These are phyloP conservation scores for Misgurnus mizolepis DNA, from an alignment of 2,113 vertebrate species.

Conservation along the genomic window DNA sequence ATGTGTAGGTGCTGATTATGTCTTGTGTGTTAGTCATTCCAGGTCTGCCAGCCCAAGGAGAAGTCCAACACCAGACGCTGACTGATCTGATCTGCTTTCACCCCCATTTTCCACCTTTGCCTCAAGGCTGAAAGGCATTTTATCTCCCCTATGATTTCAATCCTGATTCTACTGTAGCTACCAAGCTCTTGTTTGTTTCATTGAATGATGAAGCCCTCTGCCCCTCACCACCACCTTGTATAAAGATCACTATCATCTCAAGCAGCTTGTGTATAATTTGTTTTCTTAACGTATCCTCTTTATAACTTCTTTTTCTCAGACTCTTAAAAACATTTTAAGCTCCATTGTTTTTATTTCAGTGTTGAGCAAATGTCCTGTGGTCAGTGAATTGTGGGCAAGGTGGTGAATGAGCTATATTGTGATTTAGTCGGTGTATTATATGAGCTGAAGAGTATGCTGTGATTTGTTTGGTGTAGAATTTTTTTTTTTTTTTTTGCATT, in stretches of 20 bases:
- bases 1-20: background rate
- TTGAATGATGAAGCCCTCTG: background rate
- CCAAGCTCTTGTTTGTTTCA: background rate
- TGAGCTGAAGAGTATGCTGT: slow-evolving; percentile 23
- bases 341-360: slow-evolving; percentile 30
- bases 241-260: slow-evolving; percentile 19
- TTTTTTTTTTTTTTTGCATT: slow-evolving; percentile 18
- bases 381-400: slow-evolving; percentile 38
- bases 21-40: slow-evolving; percentile 76
- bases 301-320: background rate
- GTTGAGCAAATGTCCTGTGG: slow-evolving; percentile 30
- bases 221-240: background rate
- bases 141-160: background rate
- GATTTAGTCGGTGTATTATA: slow-evolving; percentile 45
- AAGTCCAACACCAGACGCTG: slow-evolving; percentile 68
- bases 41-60: slow-evolving; percentile 72
- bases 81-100: slow-evolving; percentile 60
- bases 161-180: slow-evolving; percentile 1
- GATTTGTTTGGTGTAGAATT: slow-evolving; percentile 22
- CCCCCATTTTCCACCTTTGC: background rate
- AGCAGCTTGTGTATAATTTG: background rate
- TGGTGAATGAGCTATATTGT: slow-evolving; percentile 43
- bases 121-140: slow-evolving; percentile 33
- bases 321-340: background rate
- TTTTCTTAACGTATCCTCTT: background rate